phyloP scores from a whole-genome alignment of 1,140 invertebrate genomes.

The Hyphantria cunea region DNA sequence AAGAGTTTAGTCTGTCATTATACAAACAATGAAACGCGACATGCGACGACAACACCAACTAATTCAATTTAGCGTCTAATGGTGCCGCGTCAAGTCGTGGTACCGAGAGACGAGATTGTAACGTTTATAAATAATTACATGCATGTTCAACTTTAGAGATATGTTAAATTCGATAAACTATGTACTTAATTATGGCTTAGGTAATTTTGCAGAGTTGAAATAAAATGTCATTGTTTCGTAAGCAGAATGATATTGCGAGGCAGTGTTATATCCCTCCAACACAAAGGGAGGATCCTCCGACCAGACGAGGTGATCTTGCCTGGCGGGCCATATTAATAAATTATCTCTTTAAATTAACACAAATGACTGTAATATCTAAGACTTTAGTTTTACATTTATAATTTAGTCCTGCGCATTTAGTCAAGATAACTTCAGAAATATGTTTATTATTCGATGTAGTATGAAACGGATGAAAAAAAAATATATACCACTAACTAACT shows the following conservation, averaged over 20 bases:
- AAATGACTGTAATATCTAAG: no score
- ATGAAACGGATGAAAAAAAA: neutral
- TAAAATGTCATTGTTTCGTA: no score
- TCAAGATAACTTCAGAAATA: neutral
- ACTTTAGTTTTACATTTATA: no score
- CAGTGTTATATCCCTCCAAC: no score
- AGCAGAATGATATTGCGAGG: no score
- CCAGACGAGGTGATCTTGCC: no score
- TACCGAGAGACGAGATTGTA: neutral
- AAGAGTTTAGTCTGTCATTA: conserved; percentile 17
- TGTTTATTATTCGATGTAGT: neutral
- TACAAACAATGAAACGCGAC: conserved; percentile 28
- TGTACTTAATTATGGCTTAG: neutral
- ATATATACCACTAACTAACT: no score
- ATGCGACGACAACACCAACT: conserved; percentile 20
- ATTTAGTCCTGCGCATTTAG: neutral
- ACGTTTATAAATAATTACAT: neutral
- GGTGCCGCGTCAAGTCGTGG: neutral
- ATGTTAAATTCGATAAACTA: neutral
- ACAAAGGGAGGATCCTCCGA: no score
- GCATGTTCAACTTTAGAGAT: neutral
- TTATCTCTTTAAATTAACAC: no score
- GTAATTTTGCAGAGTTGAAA: no score
- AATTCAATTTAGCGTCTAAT: conserved; percentile 23
- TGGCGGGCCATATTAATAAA: no score